phyloP scores from a whole-genome alignment of 2,888 invertebrate genomes.

The Papilio gigon region DNA sequence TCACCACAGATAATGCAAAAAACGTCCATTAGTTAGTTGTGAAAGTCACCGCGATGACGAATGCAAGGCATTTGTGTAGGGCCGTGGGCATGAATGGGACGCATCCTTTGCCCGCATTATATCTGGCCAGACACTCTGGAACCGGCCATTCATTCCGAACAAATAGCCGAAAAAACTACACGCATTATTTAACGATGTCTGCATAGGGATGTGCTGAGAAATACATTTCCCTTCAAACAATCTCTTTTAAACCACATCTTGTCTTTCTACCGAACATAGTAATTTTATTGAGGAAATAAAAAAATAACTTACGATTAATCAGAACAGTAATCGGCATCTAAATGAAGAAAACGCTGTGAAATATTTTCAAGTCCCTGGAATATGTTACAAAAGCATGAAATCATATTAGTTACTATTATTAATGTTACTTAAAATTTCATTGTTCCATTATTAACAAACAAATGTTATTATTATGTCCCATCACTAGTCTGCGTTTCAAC shows the following conservation, averaged over 20 bases:
- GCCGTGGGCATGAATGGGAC: constrained; percentile 56
- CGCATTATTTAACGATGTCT: constrained; percentile 76
- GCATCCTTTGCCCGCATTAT: constrained; percentile 59
- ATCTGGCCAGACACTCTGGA: constrained; percentile 72
- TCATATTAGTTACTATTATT: not conserved
- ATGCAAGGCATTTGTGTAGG: constrained; percentile 54
- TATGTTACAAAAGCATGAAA: not conserved
- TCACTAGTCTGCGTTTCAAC: constrained; percentile 52
- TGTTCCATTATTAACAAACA: not conserved
- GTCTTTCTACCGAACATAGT: too few species aligned
- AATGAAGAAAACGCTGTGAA: too few species aligned
- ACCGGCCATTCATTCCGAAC: constrained; percentile 68
- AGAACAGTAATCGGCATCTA: too few species aligned
- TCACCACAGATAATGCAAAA: constrained; percentile 42
- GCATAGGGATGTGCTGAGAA: constrained; percentile 50
- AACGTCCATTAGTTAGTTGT: constrained; percentile 36
- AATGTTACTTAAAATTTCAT: not conserved
- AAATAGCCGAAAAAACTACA: constrained; percentile 65
- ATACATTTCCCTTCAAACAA: not conserved
- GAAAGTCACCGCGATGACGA: constrained; percentile 52
- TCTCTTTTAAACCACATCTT: too few species aligned
- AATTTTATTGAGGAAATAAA: too few species aligned
- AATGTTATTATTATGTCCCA: not conserved
- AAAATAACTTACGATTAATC: too few species aligned
- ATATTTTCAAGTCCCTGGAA: not conserved